Evolutionary conservation across 2,113 vertebrate genomes (phyloP).

Genomic region (Phalacrocorax carbo): DNA sequence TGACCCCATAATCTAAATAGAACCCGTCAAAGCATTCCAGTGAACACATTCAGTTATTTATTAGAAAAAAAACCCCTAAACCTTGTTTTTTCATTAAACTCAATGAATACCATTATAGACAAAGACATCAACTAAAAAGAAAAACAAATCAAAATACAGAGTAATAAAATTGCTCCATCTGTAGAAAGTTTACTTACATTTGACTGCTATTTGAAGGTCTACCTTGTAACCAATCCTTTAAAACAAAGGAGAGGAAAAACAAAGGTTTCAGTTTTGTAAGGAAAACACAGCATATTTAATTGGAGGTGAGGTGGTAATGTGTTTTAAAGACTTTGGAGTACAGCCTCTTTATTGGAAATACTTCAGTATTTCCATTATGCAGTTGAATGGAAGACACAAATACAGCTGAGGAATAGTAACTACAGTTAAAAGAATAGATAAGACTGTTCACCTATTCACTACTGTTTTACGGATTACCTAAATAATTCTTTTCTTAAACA

Average conservation of each 20-base stretch:
- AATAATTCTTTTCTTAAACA: neutral
- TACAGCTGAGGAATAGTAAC: neutral
- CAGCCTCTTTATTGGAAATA: neutral
- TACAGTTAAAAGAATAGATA: neutral
- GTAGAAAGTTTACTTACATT: slow-evolving; percentile 82
- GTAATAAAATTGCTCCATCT: neutral
- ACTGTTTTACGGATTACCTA: neutral
- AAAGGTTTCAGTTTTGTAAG: neutral
- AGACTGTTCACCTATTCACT: neutral
- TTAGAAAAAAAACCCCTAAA: neutral
- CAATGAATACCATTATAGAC: neutral
- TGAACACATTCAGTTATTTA: neutral
- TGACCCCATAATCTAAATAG: neutral
- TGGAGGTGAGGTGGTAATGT: neutral
- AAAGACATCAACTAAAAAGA: neutral
- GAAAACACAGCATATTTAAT: neutral
- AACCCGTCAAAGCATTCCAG: neutral
- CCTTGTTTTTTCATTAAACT: neutral
- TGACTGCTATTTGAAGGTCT: slow-evolving; percentile 85
- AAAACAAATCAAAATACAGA: neutral
- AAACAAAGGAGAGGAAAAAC: slow-evolving; percentile 33
- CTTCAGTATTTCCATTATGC: too few relatives aligned
- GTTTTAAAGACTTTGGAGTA: neutral
- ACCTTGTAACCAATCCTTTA: slow-evolving; percentile 88
- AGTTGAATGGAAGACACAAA: neutral